Base-by-base conservation (phyloP, 2,113 vertebrate genomes). In the Ceuthmochares aereus region DNA sequence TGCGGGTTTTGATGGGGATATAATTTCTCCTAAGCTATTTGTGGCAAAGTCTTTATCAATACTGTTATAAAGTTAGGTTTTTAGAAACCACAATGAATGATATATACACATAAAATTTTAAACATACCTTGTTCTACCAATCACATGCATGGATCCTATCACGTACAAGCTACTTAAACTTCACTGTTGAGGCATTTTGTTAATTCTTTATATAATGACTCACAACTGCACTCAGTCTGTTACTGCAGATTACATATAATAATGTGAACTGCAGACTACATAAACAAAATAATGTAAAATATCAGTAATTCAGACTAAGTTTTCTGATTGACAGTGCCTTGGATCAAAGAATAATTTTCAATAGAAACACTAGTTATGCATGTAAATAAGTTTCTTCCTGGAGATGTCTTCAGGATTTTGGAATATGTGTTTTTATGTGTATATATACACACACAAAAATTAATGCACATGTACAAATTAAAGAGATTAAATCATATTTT, bases 341-440 rank as follows among this genome's bases (percentile, higher is more conserved):
- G 22, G 32, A 68, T 76, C 1, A 67, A 73, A 67, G 29, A 72
- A 59, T 27, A 11, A 42, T 63, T 80, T 94, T 43, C 10, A 63
- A 54, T 75, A 47, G 3, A 34, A 89, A 63, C 75, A 51, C 9
- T 2, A 7, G 60, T 26, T 80, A 81, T 81, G 42, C 45, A 76
- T 58, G 52, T 63, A 67, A 63, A 55, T 76, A 73, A 76, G 40
- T 92, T 68, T 92, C 23, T 76, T 80, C 40, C 15, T 78, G 58
- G 56, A 90, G 63, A 79, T n/a, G 6, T 2, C 8, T 43, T 59
- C 11, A 56, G 27, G 23, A 64, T 52, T 76, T 90, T 69, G 66
- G 6, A 14, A 8, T n/a, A 2, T 59, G 6, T 43, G 1, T 63
- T 8, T 67, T n/a, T 4, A 37, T 1, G 1, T 6, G 20, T 7